A percentile compares a stretch with the other conserved stretches of the same genome.
phyloP scores from a whole-genome alignment of 2,797 vertebrate species.

The Hemitrygon akajei region DNA sequence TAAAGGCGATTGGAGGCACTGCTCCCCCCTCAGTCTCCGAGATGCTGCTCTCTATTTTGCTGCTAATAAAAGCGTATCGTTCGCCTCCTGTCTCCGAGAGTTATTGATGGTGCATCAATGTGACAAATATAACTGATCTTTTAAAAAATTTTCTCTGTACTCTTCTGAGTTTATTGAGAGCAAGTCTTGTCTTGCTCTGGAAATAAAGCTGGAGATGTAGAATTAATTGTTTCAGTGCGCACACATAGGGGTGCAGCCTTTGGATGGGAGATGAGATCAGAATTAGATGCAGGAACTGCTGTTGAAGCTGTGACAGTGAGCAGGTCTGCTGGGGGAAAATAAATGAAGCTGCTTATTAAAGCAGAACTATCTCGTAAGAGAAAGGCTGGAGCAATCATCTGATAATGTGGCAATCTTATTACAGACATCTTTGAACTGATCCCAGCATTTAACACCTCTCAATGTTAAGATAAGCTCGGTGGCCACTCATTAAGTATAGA shows the following conservation, averaged over 20 bases:
- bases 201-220: neutral
- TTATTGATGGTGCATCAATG: no score
- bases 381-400: neutral
- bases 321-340: neutral
- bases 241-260: neutral
- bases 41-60: no score
- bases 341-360: neutral
- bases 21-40: no score
- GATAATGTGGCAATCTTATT: neutral
- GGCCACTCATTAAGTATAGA: no score
- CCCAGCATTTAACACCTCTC: neutral
- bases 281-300: neutral
- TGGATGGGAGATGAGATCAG: neutral
- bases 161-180: no score
- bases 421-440: neutral
- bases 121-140: no score
- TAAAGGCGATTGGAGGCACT: no score
- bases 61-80: no score
- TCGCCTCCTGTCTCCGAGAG: no score
- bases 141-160: no score
- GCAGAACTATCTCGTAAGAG: neutral
- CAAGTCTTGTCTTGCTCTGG: neutral
- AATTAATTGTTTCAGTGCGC: neutral
- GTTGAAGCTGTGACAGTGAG: neutral
- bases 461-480: neutral